Evolutionary conservation across 2,797 vertebrate species (phyloP), one percentile per base, ranked within the genome.

Genomic region (Lophotriccus pileatus): DNA sequence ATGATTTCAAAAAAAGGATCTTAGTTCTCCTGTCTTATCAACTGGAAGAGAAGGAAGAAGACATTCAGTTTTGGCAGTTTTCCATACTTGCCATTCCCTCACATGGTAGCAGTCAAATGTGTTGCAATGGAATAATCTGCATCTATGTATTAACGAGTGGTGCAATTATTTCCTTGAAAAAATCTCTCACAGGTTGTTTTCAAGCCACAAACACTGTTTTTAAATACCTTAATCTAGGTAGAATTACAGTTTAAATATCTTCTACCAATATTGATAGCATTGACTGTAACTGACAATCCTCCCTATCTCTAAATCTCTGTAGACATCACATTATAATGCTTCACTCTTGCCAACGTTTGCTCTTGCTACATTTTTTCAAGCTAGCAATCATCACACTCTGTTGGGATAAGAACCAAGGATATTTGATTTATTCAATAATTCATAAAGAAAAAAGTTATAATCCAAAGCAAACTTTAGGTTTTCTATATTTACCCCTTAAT

Each of bases 391-490:
- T 97, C 95, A 95, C 95, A 96, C 92, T 96, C 94, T 94, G 84
- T 94, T 96, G 96, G 92, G 96, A 96, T 90, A 89, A 91, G 95
- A 96, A 95, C 95, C 95, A 97, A 96, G 70, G 94, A 96, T 96
- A 95, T 94, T 91, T 97, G 95, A 97, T 96, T 95, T 96, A 94
- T 97, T 96, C 96, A 96, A 96, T 97, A 94, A 97, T 96, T 97
- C 95, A 97, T 96, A 94, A 96, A 96, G 94, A 94, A 93, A 96
- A 95, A 97, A 97, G 92, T 95, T 97, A 94, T 95, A 87, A 95
- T 96, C 94, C 95, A 97, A 96, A 96, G 94, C 92, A 97, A 97
- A 96, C 95, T 96, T 96, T 93, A 94, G 82, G 67, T 93, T 97
- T 97, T 94, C 96, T 95, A 96, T 96, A 96, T 96, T 96, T 96